phyloP scores from a whole-genome alignment of 1,140 invertebrate genomes.

The Anadara kagoshimensis region DNA sequence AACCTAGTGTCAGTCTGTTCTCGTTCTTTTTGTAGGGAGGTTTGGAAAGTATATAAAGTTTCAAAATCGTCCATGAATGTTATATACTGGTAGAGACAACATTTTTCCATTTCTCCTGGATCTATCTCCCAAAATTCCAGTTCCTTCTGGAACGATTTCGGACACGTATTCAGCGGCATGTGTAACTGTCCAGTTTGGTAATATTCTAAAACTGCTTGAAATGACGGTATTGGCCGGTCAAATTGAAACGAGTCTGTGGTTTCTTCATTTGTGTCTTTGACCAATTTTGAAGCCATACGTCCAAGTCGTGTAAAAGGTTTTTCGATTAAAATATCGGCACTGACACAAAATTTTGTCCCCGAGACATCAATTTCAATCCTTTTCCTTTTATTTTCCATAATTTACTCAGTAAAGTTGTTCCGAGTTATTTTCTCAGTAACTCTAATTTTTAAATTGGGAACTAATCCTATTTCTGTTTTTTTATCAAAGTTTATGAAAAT shows the following conservation, averaged over 20 bases:
- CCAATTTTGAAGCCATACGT: neutral
- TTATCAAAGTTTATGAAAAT: too few relatives aligned
- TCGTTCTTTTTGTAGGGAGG: neutral
- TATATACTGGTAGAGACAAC: constrained; percentile 10
- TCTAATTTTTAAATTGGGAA: too few relatives aligned
- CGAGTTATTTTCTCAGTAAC: too few relatives aligned
- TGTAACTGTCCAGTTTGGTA: constrained; percentile 98
- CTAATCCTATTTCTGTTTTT: too few relatives aligned
- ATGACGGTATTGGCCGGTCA: constrained; percentile 92
- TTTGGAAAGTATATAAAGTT: constrained; percentile 10
- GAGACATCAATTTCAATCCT: constrained; percentile 43
- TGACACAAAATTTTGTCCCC: constrained; percentile 43
- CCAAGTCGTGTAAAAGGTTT: constrained; percentile 18
- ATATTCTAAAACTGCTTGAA: constrained; percentile 98
- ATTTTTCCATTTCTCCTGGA: constrained; percentile 67
- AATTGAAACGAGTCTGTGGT: neutral
- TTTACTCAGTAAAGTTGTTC: too few relatives aligned
- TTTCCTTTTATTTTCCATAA: neutral
- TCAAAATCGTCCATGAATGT: constrained; percentile 13
- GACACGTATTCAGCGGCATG: constrained; percentile 97
- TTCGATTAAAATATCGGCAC: constrained; percentile 21
- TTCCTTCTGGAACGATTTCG: constrained; percentile 98
- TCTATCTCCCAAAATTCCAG: constrained; percentile 98
- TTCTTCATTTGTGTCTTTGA: neutral
- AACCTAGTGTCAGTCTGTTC: neutral